Percentiles rank a stretch among this genome's conserved stretches.
Evolutionary conservation across 2,797 vertebrate species (phyloP).

Genomic region (Sparus aurata): DNA sequence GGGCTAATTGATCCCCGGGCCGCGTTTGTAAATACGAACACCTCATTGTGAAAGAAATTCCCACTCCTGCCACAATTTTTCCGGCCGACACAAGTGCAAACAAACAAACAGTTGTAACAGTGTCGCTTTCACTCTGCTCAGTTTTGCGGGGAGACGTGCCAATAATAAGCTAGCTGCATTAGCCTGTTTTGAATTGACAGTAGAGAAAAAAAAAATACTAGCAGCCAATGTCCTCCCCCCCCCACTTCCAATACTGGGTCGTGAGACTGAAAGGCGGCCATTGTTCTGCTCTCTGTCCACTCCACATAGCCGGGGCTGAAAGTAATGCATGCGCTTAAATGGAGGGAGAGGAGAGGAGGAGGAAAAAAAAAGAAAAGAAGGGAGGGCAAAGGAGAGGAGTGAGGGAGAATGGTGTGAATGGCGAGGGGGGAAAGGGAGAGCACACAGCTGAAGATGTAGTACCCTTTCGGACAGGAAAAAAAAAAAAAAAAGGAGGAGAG

Average conservation of each 20-base stretch:
- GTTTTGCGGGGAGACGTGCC: constrained; percentile 69
- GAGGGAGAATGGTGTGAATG: constrained; percentile 76
- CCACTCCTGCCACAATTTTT: constrained; percentile 24
- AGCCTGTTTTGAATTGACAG: constrained; percentile 77
- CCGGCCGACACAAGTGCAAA: constrained; percentile 42
- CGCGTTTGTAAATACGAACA: constrained; percentile 36
- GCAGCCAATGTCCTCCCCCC: constrained; percentile 58
- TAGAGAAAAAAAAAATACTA: constrained; percentile 84
- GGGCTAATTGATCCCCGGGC: constrained; percentile 35
- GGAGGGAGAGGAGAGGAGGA: constrained; percentile 64
- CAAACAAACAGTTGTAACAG: constrained; percentile 58
- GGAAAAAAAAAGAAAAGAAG: constrained; percentile 63
- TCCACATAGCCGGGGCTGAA: constrained; percentile 83
- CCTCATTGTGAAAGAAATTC: constrained; percentile 23
- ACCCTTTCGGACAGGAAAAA: constrained; percentile 61
- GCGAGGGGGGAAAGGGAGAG: constrained; percentile 63
- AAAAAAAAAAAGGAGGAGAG: constrained; percentile 59
- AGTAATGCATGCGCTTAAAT: constrained; percentile 89
- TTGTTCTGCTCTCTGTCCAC: constrained; percentile 89
- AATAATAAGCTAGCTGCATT: constrained; percentile 83
- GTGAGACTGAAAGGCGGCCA: constrained; percentile 88
- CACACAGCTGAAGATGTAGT: constrained; percentile 82
- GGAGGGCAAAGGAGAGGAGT: constrained; percentile 73
- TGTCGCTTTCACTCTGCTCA: constrained; percentile 58
- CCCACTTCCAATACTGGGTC: constrained; percentile 50